Conservation (phyloP, 2,113 vertebrate species). For the Bolborhynchus lineola region DNA sequence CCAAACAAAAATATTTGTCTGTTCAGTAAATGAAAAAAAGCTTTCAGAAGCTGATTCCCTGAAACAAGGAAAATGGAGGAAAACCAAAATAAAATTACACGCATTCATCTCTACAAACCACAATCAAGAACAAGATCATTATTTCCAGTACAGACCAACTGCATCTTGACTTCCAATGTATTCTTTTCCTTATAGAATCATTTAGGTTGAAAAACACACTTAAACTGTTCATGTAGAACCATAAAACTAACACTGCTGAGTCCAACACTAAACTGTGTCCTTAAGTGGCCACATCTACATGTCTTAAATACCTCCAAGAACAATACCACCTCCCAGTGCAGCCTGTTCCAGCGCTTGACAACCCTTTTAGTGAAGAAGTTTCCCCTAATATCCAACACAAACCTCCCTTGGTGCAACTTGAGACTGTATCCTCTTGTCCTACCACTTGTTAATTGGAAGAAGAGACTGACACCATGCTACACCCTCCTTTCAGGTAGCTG, state of each 20-base stretch:
- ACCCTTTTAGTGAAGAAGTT: not conserved
- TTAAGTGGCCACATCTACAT: not conserved
- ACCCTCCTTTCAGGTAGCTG: not conserved
- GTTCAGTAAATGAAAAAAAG: too few relatives aligned
- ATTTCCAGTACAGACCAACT: not conserved
- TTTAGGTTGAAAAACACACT: not conserved
- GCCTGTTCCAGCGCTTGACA: not conserved
- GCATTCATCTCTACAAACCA: not conserved
- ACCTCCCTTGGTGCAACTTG: not conserved
- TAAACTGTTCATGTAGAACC: not conserved
- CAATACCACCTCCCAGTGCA: not conserved
- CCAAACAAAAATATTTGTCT: not conserved
- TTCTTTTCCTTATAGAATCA: not conserved
- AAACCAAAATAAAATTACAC: not conserved
- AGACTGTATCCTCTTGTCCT: not conserved
- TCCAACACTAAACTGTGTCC: not conserved
- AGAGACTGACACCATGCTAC: not conserved
- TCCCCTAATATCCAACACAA: not conserved
- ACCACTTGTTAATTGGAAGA: not conserved
- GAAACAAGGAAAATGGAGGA: not conserved
- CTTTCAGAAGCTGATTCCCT: not conserved
- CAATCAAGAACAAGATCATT: not conserved
- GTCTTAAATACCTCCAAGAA: not conserved
- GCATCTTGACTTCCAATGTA: not conserved
- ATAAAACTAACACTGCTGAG: not conserved